Percentiles rank a stretch among this genome's conserved stretches.
These are phyloP conservation scores for Samia ricini DNA, from an alignment of 1,140 invertebrate species.

Conservation along the genomic window DNA sequence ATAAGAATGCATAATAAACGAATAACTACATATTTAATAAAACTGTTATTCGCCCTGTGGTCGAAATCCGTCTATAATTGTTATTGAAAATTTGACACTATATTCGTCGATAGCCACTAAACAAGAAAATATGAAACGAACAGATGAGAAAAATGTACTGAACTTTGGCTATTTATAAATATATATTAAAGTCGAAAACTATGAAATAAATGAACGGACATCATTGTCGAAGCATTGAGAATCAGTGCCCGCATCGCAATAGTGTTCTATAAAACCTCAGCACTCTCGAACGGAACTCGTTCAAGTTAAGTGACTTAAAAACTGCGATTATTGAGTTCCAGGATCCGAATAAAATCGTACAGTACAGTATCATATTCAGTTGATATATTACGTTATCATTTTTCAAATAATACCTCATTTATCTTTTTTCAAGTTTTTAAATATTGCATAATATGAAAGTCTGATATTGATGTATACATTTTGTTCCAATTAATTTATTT, in stretches of 20 bases:
- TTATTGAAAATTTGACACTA: too few relatives aligned
- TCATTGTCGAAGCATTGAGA: slow-evolving; percentile 1
- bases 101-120: too few relatives aligned
- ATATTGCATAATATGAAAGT: not conserved
- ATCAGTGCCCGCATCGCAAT: not conserved
- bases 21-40: too few relatives aligned
- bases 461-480: not conserved
- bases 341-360: slow-evolving; percentile 29
- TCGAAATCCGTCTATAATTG: too few relatives aligned
- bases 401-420: not conserved
- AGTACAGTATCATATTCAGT: slow-evolving; percentile 11
- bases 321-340: slow-evolving; percentile 53
- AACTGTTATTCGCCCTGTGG: too few relatives aligned
- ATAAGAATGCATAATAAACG: too few relatives aligned
- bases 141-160: too few relatives aligned
- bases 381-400: not conserved
- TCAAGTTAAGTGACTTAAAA: slow-evolving; percentile 52
- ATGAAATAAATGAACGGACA: not conserved
- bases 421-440: not conserved
- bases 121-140: too few relatives aligned
- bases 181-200: too few relatives aligned
- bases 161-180: too few relatives aligned
- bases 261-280: slow-evolving; percentile 6
- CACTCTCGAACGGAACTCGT: slow-evolving; percentile 23
- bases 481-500: not conserved